Percentiles rank a stretch among this genome's conserved stretches.
These are phyloP conservation scores for Delichon dasypus DNA, from an alignment of 2,797 vertebrate genomes.

Conservation along the genomic window DNA sequence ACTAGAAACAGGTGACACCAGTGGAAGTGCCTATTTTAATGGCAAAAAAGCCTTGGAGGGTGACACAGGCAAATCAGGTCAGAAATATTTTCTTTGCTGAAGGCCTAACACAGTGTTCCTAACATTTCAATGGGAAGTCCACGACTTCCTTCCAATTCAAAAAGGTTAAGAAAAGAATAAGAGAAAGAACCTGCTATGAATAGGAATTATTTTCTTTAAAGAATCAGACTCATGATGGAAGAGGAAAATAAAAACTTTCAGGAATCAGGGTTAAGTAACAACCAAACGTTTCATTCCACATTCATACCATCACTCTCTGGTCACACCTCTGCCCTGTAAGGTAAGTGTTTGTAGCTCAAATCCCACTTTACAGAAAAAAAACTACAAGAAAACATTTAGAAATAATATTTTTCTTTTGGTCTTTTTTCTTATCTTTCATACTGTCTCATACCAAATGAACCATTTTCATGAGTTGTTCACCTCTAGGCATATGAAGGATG, in stretches of 20 bases:
- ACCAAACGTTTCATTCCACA: background rate
- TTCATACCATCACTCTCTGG: background rate
- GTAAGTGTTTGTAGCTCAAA: background rate
- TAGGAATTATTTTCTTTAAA: background rate
- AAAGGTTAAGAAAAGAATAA: background rate
- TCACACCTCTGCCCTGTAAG: background rate
- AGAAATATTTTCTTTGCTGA: background rate
- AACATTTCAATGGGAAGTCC: background rate
- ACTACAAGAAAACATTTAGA: background rate
- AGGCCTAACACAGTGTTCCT: background rate
- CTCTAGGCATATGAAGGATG: background rate
- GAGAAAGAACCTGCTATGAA: background rate
- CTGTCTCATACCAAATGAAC: background rate
- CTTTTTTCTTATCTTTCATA: background rate
- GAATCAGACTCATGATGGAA: background rate
- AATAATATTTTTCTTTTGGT: background rate
- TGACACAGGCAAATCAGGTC: rapidly evolving
- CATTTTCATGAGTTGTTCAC: background rate
- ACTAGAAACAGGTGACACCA: background rate
- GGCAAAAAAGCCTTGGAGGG: background rate
- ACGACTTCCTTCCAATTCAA: background rate
- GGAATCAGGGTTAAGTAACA: background rate
- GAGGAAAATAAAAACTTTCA: background rate
- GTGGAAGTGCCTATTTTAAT: background rate
- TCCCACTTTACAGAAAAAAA: background rate